phyloP scores from a whole-genome alignment of 2,797 vertebrate species.

The Aphelocoma californica region DNA sequence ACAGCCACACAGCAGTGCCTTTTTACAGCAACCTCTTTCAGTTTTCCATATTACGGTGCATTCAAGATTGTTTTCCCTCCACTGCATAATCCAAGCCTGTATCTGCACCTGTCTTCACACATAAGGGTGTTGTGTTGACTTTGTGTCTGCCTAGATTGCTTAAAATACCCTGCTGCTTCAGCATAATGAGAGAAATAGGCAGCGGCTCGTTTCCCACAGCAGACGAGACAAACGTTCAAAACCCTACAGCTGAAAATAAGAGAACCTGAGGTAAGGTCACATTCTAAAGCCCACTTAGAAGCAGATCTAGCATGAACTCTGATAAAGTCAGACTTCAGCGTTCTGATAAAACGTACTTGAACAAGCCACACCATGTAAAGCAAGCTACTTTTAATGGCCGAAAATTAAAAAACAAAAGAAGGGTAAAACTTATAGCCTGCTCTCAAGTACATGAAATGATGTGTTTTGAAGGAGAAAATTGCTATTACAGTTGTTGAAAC shows the following conservation, averaged over 20 bases:
- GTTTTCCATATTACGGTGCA: not conserved
- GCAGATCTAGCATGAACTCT: not conserved
- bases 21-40: not conserved
- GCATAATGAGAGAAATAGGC: not conserved
- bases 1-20: not conserved
- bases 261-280: not conserved
- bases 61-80: not conserved
- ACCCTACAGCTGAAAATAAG: not conserved
- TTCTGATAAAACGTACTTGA: not conserved
- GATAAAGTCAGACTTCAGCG: not conserved
- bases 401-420: not conserved
- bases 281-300: not conserved
- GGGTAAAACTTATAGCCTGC: rapidly evolving
- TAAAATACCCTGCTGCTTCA: not conserved
- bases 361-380: not conserved
- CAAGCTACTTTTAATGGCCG: not conserved
- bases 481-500: not conserved
- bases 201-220: not conserved
- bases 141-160: not conserved
- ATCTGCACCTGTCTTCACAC: not conserved
- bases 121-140: not conserved
- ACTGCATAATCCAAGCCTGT: not conserved
- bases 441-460: not conserved
- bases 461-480: not conserved
- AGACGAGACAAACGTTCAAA: not conserved